These are phyloP conservation scores for Volucella bombylans DNA, from an alignment of 2,888 invertebrate species.

Conservation along the genomic window DNA sequence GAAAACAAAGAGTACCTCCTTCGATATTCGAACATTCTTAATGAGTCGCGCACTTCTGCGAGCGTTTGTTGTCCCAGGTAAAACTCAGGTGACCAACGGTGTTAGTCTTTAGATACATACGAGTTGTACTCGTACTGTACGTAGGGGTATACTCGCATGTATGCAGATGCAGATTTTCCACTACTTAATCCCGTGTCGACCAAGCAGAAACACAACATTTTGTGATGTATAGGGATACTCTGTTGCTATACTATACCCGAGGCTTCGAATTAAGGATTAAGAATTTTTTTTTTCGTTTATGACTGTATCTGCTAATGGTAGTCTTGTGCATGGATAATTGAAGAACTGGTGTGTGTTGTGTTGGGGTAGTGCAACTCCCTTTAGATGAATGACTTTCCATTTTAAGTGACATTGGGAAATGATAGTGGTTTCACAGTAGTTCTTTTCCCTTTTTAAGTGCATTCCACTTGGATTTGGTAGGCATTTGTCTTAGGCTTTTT, in stretches of 20 bases:
- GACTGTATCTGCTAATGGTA: conserved; percentile 65
- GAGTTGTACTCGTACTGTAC: no score
- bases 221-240: not conserved
- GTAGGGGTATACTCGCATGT: conserved; percentile 11
- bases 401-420: conserved; percentile 77
- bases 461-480: conserved; percentile 57
- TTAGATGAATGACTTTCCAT: conserved; percentile 79
- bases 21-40: conserved; percentile 25
- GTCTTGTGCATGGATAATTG: conserved; percentile 66
- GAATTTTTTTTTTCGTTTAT: conserved; percentile 31
- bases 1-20: conserved; percentile 35
- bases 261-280: conserved; percentile 59
- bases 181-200: conserved; percentile 69
- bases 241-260: conserved; percentile 38
- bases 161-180: conserved; percentile 70
- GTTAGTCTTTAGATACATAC: not conserved
- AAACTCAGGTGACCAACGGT: conserved; percentile 45
- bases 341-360: conserved; percentile 69
- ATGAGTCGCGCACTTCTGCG: conserved; percentile 58
- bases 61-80: conserved; percentile 32
- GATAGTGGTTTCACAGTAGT: conserved; percentile 65
- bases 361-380: conserved; percentile 63
- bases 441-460: conserved; percentile 62
- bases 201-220: conserved; percentile 38
- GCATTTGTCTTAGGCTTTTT: conserved; percentile 2